Percentiles rank a stretch among this genome's conserved stretches.
Conservation (phyloP, 2,797 vertebrate genomes). For the Pogonophryne albipinna region DNA sequence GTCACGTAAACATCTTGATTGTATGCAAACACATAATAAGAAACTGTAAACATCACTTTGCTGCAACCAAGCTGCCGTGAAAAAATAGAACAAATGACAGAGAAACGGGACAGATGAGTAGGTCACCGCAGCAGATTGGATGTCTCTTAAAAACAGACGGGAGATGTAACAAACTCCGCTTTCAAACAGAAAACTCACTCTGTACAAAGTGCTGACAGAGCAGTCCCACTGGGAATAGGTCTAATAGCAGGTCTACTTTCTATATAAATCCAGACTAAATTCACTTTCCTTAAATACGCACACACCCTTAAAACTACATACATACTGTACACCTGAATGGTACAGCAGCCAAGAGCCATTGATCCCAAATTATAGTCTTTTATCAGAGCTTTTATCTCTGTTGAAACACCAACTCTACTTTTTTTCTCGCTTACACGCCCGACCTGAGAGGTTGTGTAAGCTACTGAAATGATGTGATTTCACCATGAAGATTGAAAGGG, state of each 20-base stretch:
- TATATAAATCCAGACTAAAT: constrained; percentile 82
- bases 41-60: constrained; percentile 46
- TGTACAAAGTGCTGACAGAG: constrained; percentile 61
- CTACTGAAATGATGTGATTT: constrained; percentile 27
- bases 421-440: constrained; percentile 6
- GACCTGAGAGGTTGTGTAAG: constrained; percentile 22
- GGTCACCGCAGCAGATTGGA: constrained; percentile 48
- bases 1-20: constrained; percentile 42
- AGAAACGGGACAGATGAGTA: constrained; percentile 59
- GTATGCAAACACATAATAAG: constrained; percentile 43
- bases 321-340: constrained; percentile 66
- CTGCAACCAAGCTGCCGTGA: constrained; percentile 31
- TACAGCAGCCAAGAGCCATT: constrained; percentile 65
- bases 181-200: constrained; percentile 36
- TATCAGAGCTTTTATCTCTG: constrained; percentile 77
- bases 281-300: constrained; percentile 73
- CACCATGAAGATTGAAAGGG: constrained; percentile 21
- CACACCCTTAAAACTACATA: constrained; percentile 74
- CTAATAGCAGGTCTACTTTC: constrained; percentile 81
- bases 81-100: constrained; percentile 74
- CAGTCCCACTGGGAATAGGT: constrained; percentile 54
- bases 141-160: constrained; percentile 32
- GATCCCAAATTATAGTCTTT: constrained; percentile 78
- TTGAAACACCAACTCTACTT: constrained; percentile 48
- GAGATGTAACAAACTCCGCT: constrained; percentile 26